Evolutionary conservation across 2,888 invertebrate genomes (phyloP).

Genomic region (Chrysomela aeneicollis): DNA sequence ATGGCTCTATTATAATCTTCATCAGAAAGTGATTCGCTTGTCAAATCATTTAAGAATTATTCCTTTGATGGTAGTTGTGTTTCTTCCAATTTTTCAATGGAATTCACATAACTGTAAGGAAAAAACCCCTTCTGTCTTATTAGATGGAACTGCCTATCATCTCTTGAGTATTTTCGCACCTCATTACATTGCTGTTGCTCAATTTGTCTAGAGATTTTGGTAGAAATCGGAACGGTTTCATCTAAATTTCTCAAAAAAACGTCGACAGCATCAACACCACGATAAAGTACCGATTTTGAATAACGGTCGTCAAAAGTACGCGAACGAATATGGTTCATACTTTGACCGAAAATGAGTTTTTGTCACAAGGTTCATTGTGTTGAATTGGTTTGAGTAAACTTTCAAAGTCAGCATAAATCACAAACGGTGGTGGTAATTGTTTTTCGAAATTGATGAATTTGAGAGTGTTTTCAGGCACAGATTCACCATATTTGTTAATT

Average conservation of each 20-base stretch:
- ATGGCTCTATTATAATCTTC: no score
- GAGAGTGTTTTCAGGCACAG: no score
- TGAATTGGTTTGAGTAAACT: no score
- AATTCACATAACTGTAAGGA: constrained; percentile 2
- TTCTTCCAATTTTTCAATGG: constrained; percentile 29
- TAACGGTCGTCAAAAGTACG: not conserved
- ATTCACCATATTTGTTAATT: no score
- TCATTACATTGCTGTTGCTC: not conserved
- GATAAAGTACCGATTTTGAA: not conserved
- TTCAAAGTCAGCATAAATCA: no score
- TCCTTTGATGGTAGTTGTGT: constrained; percentile 39
- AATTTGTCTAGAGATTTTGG: not conserved
- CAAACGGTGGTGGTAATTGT: no score
- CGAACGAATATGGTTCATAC: not conserved
- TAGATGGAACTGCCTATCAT: not conserved
- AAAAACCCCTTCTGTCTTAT: not conserved
- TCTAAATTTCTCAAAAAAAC: constrained; percentile 1
- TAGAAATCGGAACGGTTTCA: not conserved
- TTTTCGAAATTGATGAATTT: no score
- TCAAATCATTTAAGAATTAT: constrained; percentile 48
- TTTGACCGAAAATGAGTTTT: not conserved
- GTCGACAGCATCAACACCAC: not conserved
- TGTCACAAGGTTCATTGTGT: not conserved
- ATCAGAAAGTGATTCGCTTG: constrained; percentile 47
- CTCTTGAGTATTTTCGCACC: not conserved